A percentile compares a stretch with the other conserved stretches of the same genome.
Conservation (phyloP, 2,888 invertebrate genomes). For the Crematogaster levior region DNA sequence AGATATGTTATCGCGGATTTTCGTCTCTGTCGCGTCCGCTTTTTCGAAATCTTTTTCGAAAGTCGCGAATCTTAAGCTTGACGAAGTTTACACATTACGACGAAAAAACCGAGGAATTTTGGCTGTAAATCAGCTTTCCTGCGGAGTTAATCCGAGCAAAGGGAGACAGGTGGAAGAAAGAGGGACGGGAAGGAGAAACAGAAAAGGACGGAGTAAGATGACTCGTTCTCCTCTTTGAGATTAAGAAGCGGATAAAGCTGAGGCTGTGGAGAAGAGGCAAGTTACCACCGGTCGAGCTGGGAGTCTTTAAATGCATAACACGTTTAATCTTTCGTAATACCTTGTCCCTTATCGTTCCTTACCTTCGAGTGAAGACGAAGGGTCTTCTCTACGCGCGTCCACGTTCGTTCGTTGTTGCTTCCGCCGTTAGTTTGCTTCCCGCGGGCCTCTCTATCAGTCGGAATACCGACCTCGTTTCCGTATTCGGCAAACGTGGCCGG, state of each 20-base stretch:
- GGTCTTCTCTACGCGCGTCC: background rate
- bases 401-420: conserved; percentile 4
- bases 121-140: conserved; percentile 31
- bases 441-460: conserved; percentile 23
- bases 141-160: conserved; percentile 22
- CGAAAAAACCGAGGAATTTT: conserved; percentile 3
- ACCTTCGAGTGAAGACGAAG: conserved; percentile 6
- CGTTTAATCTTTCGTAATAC: conserved; percentile 63
- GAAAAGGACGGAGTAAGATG: background rate
- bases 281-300: conserved; percentile 16
- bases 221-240: conserved; percentile 40
- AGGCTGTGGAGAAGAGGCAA: conserved; percentile 14
- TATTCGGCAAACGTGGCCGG: conserved; percentile 27
- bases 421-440: conserved; percentile 31
- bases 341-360: conserved; percentile 57
- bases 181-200: background rate
- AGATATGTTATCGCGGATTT: conserved; percentile 10
- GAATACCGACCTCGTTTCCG: conserved; percentile 22
- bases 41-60: background rate
- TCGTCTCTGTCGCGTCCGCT: background rate
- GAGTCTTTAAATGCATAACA: conserved; percentile 64
- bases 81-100: background rate
- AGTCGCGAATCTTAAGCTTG: background rate
- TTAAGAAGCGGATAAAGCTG: conserved; percentile 57
- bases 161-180: background rate